A percentile compares a stretch with the other conserved stretches of the same genome.
phyloP scores from a whole-genome alignment of 2,113 vertebrate genomes.

The Acinonyx jubatus region DNA sequence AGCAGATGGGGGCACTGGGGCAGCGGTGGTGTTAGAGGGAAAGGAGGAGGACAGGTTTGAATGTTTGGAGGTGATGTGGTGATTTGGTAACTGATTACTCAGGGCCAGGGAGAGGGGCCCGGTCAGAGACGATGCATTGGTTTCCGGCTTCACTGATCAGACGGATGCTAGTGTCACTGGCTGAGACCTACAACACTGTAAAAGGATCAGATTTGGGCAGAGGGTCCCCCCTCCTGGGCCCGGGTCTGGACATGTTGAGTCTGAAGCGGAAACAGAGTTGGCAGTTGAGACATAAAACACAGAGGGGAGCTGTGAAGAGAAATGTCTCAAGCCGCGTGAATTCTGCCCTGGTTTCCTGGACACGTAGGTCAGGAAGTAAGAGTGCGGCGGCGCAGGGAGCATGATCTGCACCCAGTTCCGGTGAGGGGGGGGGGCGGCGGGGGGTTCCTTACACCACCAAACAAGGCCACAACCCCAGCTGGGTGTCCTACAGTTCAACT shows the following conservation, averaged over 20 bases:
- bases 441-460: not conserved
- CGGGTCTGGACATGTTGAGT: not conserved
- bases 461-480: not conserved
- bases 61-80: not conserved
- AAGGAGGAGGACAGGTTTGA: not conserved
- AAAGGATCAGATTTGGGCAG: not conserved
- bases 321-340: not conserved
- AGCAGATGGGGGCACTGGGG: fast-evolving
- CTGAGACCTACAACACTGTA: not conserved
- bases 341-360: not conserved
- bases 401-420: not conserved
- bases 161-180: not conserved
- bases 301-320: not conserved
- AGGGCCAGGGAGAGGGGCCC: not conserved
- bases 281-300: not conserved
- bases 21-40: not conserved
- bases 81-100: not conserved
- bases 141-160: not conserved
- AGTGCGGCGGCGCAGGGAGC: fast-evolving
- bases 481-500: not conserved
- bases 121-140: not conserved
- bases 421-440: too few relatives aligned
- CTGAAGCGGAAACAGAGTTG: not conserved
- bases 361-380: not conserved
- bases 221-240: not conserved